Evolutionary conservation across 1,140 invertebrate species (phyloP).

Genomic region (Hylaeus volcanicus): DNA sequence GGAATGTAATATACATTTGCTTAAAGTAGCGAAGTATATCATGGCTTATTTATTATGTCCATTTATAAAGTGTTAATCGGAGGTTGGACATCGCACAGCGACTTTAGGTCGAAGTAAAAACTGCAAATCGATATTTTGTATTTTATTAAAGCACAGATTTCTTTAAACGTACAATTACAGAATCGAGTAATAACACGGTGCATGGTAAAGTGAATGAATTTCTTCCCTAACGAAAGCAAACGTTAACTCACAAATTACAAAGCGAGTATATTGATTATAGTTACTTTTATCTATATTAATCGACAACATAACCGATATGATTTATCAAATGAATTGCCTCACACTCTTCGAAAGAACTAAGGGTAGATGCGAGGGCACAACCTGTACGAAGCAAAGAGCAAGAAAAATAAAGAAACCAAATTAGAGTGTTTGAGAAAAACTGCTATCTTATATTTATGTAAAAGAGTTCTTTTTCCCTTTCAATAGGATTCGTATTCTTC

Average conservation of each 20-base stretch:
- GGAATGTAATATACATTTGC: too few relatives aligned
- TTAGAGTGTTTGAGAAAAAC: constrained; percentile 7
- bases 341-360: neutral
- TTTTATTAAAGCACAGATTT: constrained; percentile 70
- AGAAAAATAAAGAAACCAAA: constrained; percentile 47
- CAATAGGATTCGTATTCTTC: constrained; percentile 41
- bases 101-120: neutral
- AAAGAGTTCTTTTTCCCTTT: constrained; percentile 46
- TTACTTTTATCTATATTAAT: neutral
- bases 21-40: too few relatives aligned
- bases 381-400: constrained; percentile 24
- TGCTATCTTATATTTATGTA: constrained; percentile 36
- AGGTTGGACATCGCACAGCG: neutral
- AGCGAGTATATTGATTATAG: constrained; percentile 16
- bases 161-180: constrained; percentile 52
- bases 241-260: constrained; percentile 22
- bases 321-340: neutral
- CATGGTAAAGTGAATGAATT: constrained; percentile 18
- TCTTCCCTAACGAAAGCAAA: neutral
- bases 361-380: constrained; percentile 8
- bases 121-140: constrained; percentile 35
- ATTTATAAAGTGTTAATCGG: neutral
- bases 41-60: too few relatives aligned
- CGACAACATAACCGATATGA: neutral
- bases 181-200: constrained; percentile 12